A percentile compares a stretch with the other conserved stretches of the same genome.
These are phyloP conservation scores for Origma solitaria DNA, from an alignment of 2,113 vertebrate genomes.

Conservation along the genomic window DNA sequence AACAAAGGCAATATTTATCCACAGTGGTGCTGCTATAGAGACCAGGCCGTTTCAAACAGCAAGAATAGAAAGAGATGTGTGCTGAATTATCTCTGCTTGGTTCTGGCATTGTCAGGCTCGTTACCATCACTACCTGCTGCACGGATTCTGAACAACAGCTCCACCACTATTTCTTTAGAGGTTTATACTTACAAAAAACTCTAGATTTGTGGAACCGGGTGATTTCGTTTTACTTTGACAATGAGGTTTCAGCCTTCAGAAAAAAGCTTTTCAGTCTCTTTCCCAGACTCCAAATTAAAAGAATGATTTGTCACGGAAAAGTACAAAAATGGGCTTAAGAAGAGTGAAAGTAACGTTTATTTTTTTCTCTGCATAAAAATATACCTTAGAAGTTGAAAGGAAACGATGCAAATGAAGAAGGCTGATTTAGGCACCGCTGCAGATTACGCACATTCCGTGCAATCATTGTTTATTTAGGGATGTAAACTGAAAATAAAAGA, in stretches of 20 bases:
- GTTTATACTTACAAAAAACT: neutral
- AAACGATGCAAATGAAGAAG: neutral
- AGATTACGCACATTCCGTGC: neutral
- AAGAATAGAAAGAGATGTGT: slow-evolving; percentile 1
- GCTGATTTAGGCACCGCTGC: neutral
- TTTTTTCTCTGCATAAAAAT: neutral
- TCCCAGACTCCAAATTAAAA: slow-evolving; percentile 29
- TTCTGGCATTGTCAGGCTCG: neutral
- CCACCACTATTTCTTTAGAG: neutral
- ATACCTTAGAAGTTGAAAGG: neutral
- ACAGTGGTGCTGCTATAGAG: neutral
- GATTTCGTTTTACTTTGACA: slow-evolving; percentile 55
- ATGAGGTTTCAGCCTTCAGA: slow-evolving; percentile 16
- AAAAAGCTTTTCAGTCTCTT: slow-evolving; percentile 35
- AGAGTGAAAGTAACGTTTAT: neutral
- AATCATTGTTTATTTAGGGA: neutral
- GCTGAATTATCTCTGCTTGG: slow-evolving; percentile 41
- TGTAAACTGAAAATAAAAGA: neutral
- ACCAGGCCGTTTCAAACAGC: neutral
- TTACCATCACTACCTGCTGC: slow-evolving; percentile 20
- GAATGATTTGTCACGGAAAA: slow-evolving; percentile 24
- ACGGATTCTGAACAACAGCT: neutral
- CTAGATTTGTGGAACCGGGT: neutral
- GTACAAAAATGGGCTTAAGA: slow-evolving; percentile 17
- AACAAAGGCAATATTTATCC: slow-evolving; percentile 23